These are phyloP conservation scores for Aporophyla lueneburgensis DNA, from an alignment of 2,888 invertebrate genomes.

Conservation along the genomic window DNA sequence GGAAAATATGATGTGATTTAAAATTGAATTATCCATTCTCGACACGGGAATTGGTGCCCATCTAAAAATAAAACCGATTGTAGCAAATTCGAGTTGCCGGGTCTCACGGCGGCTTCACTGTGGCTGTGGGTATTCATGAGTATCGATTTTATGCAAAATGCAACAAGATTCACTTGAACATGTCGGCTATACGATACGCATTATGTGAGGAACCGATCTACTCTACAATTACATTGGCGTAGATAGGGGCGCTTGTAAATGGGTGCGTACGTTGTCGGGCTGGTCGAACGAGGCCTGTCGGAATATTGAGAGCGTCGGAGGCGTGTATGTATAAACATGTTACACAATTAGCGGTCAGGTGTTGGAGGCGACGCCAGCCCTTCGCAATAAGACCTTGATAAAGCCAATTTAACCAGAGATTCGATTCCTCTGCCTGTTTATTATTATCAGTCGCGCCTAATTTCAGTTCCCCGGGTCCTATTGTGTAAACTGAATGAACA, in stretches of 20 bases:
- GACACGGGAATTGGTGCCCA: constrained; percentile 72
- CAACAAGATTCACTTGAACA: constrained; percentile 90
- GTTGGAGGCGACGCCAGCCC: constrained; percentile 66
- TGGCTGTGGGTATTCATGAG: constrained; percentile 86
- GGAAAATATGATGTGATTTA: constrained; percentile 65
- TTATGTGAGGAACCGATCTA: constrained; percentile 81
- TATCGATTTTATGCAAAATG: constrained; percentile 91
- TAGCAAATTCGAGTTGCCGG: constrained; percentile 82
- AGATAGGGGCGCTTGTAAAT: constrained; percentile 79
- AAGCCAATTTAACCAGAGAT: constrained; percentile 79
- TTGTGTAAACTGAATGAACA: constrained; percentile 79
- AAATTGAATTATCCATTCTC: constrained; percentile 76
- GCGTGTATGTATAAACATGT: constrained; percentile 77
- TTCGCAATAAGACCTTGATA: constrained; percentile 79
- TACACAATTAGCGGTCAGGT: constrained; percentile 82
- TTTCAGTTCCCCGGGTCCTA: constrained; percentile 75
- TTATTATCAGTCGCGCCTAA: constrained; percentile 81
- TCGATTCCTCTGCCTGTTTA: constrained; percentile 79
- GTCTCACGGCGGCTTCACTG: constrained; percentile 81
- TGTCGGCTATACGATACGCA: constrained; percentile 80
- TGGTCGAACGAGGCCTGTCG: constrained; percentile 75
- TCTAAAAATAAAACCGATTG: constrained; percentile 84
- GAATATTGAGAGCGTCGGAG: constrained; percentile 78
- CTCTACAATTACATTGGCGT: constrained; percentile 85
- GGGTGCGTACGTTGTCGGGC: constrained; percentile 74